Evolutionary conservation across 2,797 vertebrate genomes (phyloP).

Genomic region (Odontamblyopus lacepedii): DNA sequence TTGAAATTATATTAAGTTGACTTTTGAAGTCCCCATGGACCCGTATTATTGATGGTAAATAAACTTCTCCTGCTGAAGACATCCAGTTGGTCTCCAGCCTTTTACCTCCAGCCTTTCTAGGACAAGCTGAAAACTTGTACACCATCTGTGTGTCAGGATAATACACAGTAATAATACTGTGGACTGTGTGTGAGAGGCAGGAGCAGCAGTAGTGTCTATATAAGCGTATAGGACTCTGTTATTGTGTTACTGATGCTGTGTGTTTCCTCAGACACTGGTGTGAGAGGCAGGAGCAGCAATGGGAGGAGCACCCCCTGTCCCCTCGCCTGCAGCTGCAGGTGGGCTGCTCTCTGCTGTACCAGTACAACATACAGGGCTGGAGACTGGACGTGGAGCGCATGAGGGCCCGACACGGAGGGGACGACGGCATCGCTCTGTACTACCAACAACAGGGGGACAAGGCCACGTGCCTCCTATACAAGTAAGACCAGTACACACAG

Average conservation of each 20-base stretch:
- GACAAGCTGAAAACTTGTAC: no score
- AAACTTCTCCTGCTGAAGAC: no score
- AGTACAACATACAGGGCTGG: slow-evolving; percentile 84
- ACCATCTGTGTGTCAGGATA: no score
- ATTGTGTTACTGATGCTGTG: background rate
- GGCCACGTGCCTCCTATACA: slow-evolving; percentile 84
- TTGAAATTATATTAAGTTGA: no score
- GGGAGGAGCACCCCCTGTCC: slow-evolving; percentile 72
- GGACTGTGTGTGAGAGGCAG: slow-evolving; percentile 33
- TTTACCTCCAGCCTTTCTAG: no score
- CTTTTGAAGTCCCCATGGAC: no score
- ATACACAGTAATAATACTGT: no score
- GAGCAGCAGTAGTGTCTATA: slow-evolving; percentile 56
- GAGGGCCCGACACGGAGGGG: slow-evolving; percentile 63
- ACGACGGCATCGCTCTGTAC: slow-evolving; percentile 65
- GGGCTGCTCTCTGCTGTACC: slow-evolving; percentile 82
- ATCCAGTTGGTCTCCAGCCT: no score
- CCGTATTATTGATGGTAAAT: no score
- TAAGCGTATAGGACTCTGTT: no score
- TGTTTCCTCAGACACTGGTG: slow-evolving; percentile 83
- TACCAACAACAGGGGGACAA: slow-evolving; percentile 61
- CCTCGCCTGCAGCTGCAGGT: slow-evolving; percentile 81
- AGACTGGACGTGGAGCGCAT: slow-evolving; percentile 79
- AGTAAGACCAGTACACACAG: slow-evolving; percentile 71
- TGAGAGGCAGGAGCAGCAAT: slow-evolving; percentile 71